Evolutionary conservation across 2,113 vertebrate species (phyloP).

Genomic region (Rhinolophus sinicus): DNA sequence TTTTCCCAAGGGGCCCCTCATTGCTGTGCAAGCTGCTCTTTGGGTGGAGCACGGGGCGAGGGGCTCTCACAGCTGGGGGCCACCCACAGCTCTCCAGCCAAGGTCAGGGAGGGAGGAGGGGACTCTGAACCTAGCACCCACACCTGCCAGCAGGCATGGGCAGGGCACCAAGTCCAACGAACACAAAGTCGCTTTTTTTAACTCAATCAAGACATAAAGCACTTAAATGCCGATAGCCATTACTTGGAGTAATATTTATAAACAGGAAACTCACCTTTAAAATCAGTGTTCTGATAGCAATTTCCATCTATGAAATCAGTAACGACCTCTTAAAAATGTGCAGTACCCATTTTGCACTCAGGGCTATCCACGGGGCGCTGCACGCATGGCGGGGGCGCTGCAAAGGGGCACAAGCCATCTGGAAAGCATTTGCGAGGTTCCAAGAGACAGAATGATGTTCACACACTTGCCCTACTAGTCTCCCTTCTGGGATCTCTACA

Average conservation of each 20-base stretch:
- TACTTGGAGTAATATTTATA: neutral
- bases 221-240: neutral
- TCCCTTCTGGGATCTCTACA: neutral
- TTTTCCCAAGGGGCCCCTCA: neutral
- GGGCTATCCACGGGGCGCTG: too few species aligned
- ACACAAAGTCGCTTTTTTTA: neutral
- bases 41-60: too few species aligned
- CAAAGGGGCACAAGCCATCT: too few species aligned
- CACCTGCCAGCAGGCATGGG: neutral
- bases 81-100: neutral
- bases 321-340: neutral
- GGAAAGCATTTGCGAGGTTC: neutral
- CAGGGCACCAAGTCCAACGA: neutral
- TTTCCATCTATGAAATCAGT: neutral
- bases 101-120: neutral
- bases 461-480: neutral
- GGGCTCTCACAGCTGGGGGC: neutral
- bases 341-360: neutral
- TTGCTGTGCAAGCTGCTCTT: neutral
- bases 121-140: neutral
- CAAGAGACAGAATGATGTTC: neutral
- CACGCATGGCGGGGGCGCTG: rapidly evolving
- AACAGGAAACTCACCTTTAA: neutral
- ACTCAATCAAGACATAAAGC: neutral
- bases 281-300: neutral